Evolutionary conservation across 2,888 invertebrate genomes (phyloP).

Genomic region (Mesorhabditis belari): DNA sequence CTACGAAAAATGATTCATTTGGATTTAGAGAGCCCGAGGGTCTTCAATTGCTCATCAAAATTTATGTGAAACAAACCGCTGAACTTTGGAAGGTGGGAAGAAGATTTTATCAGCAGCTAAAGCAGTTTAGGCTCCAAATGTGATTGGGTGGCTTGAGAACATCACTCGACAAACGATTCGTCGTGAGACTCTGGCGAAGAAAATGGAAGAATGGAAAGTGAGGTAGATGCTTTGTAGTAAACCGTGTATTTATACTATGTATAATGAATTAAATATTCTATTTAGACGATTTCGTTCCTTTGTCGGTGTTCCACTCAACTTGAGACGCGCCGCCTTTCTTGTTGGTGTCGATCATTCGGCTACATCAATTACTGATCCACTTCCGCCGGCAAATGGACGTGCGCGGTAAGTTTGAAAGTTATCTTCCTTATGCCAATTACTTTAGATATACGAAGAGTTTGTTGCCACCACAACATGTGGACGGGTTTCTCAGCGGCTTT

Average conservation of each 20-base stretch:
- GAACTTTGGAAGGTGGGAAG: conserved; percentile 70
- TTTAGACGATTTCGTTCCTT: conserved; percentile 25
- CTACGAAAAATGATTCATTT: background rate
- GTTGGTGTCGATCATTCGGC: conserved; percentile 15
- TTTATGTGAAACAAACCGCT: conserved; percentile 68
- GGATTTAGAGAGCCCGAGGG: conserved; percentile 54
- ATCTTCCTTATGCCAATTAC: background rate
- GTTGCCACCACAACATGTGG: background rate
- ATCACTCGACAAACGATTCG: conserved; percentile 49
- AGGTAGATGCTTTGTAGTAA: conserved; percentile 6
- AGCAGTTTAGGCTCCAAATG: conserved; percentile 55
- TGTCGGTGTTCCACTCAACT: conserved; percentile 27
- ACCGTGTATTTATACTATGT: background rate
- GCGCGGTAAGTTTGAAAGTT: conserved; percentile 6
- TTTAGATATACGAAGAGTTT: background rate
- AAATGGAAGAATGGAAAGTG: conserved; percentile 17
- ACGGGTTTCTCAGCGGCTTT: conserved; percentile 9
- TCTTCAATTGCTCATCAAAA: conserved; percentile 66
- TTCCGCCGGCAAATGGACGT: conserved; percentile 15
- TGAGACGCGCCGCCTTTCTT: conserved; percentile 30
- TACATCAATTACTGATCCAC: conserved; percentile 18
- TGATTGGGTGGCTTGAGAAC: conserved; percentile 71
- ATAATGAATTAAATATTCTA: background rate
- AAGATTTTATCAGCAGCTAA: background rate
- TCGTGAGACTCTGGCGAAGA: conserved; percentile 1